These are phyloP conservation scores for Frankliniella intonsa DNA, from an alignment of 2,888 invertebrate genomes.

Conservation along the genomic window DNA sequence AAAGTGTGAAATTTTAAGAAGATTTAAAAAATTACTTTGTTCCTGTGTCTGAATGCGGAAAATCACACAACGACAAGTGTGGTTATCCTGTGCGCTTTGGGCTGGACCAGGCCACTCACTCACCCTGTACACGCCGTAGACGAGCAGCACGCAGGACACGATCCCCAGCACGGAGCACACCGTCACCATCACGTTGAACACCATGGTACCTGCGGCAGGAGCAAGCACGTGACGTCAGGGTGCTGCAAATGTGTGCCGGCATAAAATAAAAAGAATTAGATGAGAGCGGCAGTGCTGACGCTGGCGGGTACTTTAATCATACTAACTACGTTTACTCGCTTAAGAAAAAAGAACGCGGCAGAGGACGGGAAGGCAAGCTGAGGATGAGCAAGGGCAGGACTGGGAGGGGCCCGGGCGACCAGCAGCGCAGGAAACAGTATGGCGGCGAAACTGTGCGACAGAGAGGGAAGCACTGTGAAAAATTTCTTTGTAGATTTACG, in stretches of 20 bases:
- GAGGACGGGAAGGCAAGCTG: no score
- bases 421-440: no score
- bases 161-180: conserved; percentile 64
- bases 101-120: conserved; percentile 40
- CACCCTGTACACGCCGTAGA: conserved; percentile 68
- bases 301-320: neutral
- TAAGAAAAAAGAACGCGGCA: neutral
- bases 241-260: neutral
- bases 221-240: conserved; percentile 23
- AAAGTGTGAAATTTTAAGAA: neutral
- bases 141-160: conserved; percentile 60
- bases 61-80: neutral
- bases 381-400: no score
- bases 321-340: neutral
- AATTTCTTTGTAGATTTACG: no score
- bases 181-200: conserved; percentile 63
- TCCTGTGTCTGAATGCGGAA: neutral
- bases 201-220: conserved; percentile 62
- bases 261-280: neutral
- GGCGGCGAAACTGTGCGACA: no score
- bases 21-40: neutral
- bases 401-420: no score
- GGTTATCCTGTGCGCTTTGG: neutral
- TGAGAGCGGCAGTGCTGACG: neutral
- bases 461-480: no score